phyloP scores from a whole-genome alignment of 1,140 invertebrate species.

The Saccostrea cuccullata region DNA sequence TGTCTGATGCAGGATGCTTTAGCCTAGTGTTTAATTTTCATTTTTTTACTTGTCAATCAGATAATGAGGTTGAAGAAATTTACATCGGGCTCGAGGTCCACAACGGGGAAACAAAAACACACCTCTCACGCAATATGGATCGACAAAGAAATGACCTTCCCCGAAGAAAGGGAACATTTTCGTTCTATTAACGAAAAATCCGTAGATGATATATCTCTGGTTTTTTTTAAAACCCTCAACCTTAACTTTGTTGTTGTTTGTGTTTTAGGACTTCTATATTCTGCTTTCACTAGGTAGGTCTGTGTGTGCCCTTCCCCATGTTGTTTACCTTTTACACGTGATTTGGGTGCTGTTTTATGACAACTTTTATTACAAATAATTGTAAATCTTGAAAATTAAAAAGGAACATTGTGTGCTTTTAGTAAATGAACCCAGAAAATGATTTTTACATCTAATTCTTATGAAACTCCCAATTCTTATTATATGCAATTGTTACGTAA shows the following conservation, averaged over 20 bases:
- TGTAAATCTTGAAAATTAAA: background rate
- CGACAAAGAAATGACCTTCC: conserved; percentile 36
- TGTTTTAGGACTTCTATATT: conserved; percentile 91
- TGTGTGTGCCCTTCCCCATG: conserved; percentile 39
- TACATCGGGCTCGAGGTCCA: background rate
- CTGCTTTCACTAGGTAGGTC: conserved; percentile 94
- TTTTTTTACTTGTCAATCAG: background rate
- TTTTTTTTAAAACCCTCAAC: conserved; percentile 99
- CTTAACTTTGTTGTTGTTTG: conserved; percentile 92
- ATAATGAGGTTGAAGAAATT: background rate
- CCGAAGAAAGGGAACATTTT: conserved; percentile 75
- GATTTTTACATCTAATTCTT: background rate
- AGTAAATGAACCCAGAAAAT: background rate
- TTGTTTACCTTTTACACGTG: conserved; percentile 40
- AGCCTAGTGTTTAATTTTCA: background rate
- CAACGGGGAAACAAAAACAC: background rate
- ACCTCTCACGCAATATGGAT: background rate
- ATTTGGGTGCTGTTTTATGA: background rate
- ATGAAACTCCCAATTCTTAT: background rate
- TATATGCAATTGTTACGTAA: background rate
- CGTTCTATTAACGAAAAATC: conserved; percentile 76
- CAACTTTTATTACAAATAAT: background rate
- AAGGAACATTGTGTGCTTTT: background rate
- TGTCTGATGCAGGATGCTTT: no score
- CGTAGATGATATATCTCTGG: conserved; percentile 97